phyloP scores from a whole-genome alignment of 2,797 vertebrate species.

The Odontamblyopus lacepedii region DNA sequence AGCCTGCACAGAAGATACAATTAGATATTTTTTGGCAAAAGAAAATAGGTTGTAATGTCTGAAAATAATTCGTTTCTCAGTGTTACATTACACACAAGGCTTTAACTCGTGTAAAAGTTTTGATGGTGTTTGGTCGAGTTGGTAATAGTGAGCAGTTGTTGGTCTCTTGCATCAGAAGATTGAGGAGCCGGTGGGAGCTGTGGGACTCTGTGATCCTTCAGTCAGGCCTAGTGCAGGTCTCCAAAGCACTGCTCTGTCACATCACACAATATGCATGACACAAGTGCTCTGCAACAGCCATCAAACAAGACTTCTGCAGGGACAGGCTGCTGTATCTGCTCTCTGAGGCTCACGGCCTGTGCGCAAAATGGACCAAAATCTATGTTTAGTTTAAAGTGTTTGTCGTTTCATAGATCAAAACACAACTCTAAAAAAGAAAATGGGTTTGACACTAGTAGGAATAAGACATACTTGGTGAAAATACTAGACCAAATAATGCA shows the following conservation, averaged over 20 bases:
- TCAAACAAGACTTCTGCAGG: not conserved
- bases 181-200: not conserved
- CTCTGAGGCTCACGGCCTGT: not conserved
- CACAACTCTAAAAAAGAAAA: not conserved
- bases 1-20: too few species aligned
- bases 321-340: not conserved
- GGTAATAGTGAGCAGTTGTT: not conserved
- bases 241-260: constrained; percentile 57
- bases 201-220: not conserved
- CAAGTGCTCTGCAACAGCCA: not conserved
- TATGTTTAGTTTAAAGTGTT: not conserved
- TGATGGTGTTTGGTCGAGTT: not conserved
- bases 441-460: too few species aligned
- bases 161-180: constrained; percentile 1
- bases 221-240: constrained; percentile 13
- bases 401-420: not conserved
- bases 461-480: too few species aligned
- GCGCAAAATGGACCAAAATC: too few species aligned
- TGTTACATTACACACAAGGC: not conserved
- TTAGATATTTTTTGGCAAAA: too few species aligned
- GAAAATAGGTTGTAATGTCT: too few species aligned
- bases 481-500: too few species aligned
- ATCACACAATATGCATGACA: not conserved
- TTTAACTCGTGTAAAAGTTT: not conserved
- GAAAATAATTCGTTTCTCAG: too few species aligned